Evolutionary conservation across 2,888 invertebrate species (phyloP), one percentile per base, ranked within the genome.

Genomic region (Miltochrista miniata): DNA sequence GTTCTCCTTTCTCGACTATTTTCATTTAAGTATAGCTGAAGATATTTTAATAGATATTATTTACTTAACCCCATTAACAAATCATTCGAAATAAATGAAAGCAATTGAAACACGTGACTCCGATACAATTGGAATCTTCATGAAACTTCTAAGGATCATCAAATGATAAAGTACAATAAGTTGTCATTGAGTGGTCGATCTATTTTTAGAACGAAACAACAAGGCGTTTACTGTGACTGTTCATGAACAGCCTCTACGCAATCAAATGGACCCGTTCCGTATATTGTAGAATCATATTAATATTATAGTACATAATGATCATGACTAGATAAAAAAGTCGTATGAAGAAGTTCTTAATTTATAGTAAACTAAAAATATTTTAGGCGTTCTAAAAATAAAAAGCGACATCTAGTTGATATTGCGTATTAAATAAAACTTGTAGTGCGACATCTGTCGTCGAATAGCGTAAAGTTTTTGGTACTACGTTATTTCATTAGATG

Each of bases 201-300:
- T 90, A 89, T 89, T 86, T 90, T 81, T 88, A 90, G 86, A 75
- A 46, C 51, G 39, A 56, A 62, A 69, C 76, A 83, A 79, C 80
- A 75, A 83, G 81, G 71, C 76, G 68, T 72, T 52, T 51, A 45
- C 51, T 56, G 55, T 60, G 51, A 54, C 65, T 65, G 69, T 70
- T 78, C 79, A 82, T 83, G 77, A 76, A 77, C 75, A 72, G 70
- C 76, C 68, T 70, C 79, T 75, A 85, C 85, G 85, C 88, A 85
- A 85, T 87, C 85, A 87, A 85, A 87, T 89, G 87, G 85, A 83
- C 83, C 81, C 75, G 82, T 78, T 78, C 72, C 59, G 64, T 31
- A 31, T 24, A 24, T 24, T 24, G 18, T 24, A 24, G 18, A 24
- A 4, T 24, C 18, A 24, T 24, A 24, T 24, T 24, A n/a, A n/a